Evolutionary conservation across 2,888 invertebrate species (phyloP).

Genomic region (Terebella lapidaria): DNA sequence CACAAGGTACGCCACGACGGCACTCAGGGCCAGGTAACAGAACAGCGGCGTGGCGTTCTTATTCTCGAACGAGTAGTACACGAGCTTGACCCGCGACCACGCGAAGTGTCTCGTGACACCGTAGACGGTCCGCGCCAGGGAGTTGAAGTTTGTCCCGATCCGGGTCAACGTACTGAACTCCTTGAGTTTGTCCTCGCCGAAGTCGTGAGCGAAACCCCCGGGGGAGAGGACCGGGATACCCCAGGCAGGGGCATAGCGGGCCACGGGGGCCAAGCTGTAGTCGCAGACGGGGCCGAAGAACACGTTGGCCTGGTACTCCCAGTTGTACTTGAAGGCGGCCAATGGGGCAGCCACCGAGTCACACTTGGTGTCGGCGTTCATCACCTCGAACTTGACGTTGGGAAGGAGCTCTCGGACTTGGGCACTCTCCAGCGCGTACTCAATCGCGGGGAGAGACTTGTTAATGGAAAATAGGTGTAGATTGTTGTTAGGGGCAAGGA

Average conservation of each 20-base stretch:
- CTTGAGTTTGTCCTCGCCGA: slow-evolving; percentile 30
- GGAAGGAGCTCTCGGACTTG: slow-evolving; percentile 12
- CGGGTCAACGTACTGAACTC: slow-evolving; percentile 65
- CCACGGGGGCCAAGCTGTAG: slow-evolving; percentile 80
- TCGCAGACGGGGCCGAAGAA: slow-evolving; percentile 49
- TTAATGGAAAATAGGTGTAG: slow-evolving; percentile 20
- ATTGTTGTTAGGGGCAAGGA: slow-evolving; percentile 7
- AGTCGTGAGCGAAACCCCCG: slow-evolving; percentile 47
- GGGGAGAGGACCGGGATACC: slow-evolving; percentile 80
- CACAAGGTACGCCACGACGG: slow-evolving; percentile 12
- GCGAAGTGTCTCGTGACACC: slow-evolving; percentile 3
- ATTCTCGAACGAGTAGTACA: slow-evolving; percentile 15
- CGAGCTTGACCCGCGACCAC: slow-evolving; percentile 14
- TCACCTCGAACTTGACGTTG: slow-evolving; percentile 7
- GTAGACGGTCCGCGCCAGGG: slow-evolving; percentile 9
- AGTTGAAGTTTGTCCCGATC: slow-evolving; percentile 29
- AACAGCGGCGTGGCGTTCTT: slow-evolving; percentile 15
- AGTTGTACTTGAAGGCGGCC: slow-evolving; percentile 37
- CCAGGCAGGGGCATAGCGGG: slow-evolving; percentile 83
- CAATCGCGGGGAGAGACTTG: slow-evolving; percentile 19
- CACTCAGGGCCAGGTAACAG: slow-evolving; percentile 25
- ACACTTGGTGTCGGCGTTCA: slow-evolving; percentile 25
- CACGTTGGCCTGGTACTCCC: slow-evolving; percentile 27
- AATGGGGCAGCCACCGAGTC: slow-evolving; percentile 27
- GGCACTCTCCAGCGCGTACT: slow-evolving; percentile 15